Percentiles rank a stretch among this genome's conserved stretches.
Evolutionary conservation across 92 coral and sea anemone genomes (phyloP).

Genomic region (Phymanthus crucifer): DNA sequence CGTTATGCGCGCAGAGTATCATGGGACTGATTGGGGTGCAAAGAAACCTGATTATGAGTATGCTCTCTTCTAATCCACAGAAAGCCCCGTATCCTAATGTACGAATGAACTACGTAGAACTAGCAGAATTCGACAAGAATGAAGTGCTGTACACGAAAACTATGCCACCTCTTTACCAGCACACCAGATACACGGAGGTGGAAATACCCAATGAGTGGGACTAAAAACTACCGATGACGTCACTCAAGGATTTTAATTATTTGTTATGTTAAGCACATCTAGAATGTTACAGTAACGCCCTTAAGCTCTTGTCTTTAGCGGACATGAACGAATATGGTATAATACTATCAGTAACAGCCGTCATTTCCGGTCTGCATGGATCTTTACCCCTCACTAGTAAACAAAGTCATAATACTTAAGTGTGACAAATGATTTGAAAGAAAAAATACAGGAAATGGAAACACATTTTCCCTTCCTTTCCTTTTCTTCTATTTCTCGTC

Average conservation of each 20-base stretch:
- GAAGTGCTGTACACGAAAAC: conserved; percentile 16
- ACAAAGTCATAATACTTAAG: too few species aligned
- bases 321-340: neutral
- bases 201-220: conserved; percentile 17
- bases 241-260: neutral
- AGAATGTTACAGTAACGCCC: neutral
- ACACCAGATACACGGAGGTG: conserved; percentile 13
- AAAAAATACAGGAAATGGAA: too few species aligned
- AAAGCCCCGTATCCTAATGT: neutral
- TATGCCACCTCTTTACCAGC: conserved; percentile 23
- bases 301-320: neutral
- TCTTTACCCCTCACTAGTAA: too few species aligned
- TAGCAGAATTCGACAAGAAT: conserved; percentile 31
- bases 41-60: neutral
- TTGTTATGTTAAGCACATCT: neutral
- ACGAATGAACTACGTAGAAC: conserved; percentile 20
- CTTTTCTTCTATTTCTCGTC: too few species aligned
- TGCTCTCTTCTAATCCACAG: neutral
- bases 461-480: too few species aligned
- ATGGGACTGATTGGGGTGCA: neutral
- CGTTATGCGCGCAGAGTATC: neutral
- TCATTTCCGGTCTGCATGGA: too few species aligned
- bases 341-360: too few species aligned
- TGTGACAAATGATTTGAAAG: too few species aligned
- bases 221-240: neutral